These are phyloP conservation scores for Spicauda simplicius DNA, from an alignment of 2,888 invertebrate genomes.

Conservation along the genomic window DNA sequence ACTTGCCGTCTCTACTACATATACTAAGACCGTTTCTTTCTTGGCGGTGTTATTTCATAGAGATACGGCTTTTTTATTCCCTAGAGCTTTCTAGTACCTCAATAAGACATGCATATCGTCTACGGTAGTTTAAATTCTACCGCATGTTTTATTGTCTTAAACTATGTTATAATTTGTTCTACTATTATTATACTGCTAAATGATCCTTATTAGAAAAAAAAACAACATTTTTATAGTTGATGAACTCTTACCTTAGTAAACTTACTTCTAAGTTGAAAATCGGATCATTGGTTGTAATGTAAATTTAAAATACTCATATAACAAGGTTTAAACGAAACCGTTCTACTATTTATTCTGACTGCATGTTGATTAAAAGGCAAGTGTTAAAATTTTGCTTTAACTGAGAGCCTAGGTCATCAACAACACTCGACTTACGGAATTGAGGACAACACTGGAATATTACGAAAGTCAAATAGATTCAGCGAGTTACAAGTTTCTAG, in stretches of 20 bases:
- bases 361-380: slow-evolving; percentile 13
- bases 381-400: slow-evolving; percentile 10
- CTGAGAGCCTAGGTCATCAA: slow-evolving; percentile 22
- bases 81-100: slow-evolving; percentile 23
- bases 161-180: too few relatives aligned
- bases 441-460: slow-evolving; percentile 25
- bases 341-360: slow-evolving; percentile 1
- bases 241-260: too few relatives aligned
- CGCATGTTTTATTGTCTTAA: too few relatives aligned
- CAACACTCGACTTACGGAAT: slow-evolving; percentile 11
- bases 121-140: slow-evolving; percentile 6
- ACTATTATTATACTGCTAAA: too few relatives aligned
- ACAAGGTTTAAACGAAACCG: background rate
- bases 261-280: too few relatives aligned
- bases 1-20: slow-evolving; percentile 7
- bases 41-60: slow-evolving; percentile 1
- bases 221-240: too few relatives aligned
- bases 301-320: too few relatives aligned
- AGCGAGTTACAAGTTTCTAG: slow-evolving; percentile 22
- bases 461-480: slow-evolving; percentile 29
- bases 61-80: slow-evolving; percentile 31
- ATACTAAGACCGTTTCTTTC: slow-evolving; percentile 13
- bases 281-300: too few relatives aligned
- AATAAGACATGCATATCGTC: slow-evolving; percentile 28
- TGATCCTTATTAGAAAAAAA: too few relatives aligned